Evolutionary conservation across 2,113 vertebrate genomes (phyloP), one percentile per base, ranked within the genome.

Genomic region (Aphyosemion australe): DNA sequence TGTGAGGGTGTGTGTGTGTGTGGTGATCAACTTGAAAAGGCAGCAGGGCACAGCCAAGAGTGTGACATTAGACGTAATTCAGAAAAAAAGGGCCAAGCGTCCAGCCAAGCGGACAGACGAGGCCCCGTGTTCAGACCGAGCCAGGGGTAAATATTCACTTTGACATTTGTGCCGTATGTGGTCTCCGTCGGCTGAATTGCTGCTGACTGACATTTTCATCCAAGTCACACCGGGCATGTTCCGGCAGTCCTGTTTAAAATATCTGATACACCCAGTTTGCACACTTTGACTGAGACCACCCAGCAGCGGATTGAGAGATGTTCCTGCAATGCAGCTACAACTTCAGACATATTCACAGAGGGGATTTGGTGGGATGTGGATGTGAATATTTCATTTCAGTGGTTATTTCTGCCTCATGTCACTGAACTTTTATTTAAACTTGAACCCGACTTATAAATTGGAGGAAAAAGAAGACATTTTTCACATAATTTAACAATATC

Each of bases 151-250:
- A 91, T 88, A 89, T 79, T 82, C 84, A 73, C 78, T 64, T 43
- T 90, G 90, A 91, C 89, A 92, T 91, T 91, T 89, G 82, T 74
- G 84, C 71, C 79, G 64, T 61, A 58, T 59, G 55, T 50, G 64
- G 61, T 88, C 78, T 79, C 65, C 74, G 75, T 75, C 45, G 20
- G 75, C 82, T 84, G 61, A 85, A 76, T 59, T 69, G 70, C 59
- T 75, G 65, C 79, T 16, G 62, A 73, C 41, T 90, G 88, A 87
- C 88, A 90, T 91, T 92, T 91, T 72, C 69, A 84, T 84, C 74
- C 73, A 61, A 72, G 80, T 84, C 66, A 69, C 63, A 66, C 52
- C 62, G 64, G 55, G 61, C 57, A 39, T 55, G 63, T 84, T 85
- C 77, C 71, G 58, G 59, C 73, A 78, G 66, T 75, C 73, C 48